These are phyloP conservation scores for Zygaena filipendulae DNA, from an alignment of 2,888 invertebrate genomes.

Conservation along the genomic window DNA sequence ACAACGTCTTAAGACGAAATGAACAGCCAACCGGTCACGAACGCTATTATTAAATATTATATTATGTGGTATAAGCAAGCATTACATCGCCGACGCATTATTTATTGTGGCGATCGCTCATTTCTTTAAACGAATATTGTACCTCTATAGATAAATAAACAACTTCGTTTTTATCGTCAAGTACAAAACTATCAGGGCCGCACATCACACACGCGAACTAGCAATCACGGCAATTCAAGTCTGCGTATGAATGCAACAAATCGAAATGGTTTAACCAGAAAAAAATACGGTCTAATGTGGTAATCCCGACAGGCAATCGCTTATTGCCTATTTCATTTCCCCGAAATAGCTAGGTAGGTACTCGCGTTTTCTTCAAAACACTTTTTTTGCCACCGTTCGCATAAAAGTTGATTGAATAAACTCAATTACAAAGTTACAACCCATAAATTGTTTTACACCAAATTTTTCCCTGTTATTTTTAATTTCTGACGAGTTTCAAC, in stretches of 20 bases:
- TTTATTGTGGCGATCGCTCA: constrained; percentile 37
- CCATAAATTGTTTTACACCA: too few relatives aligned
- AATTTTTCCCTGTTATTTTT: too few relatives aligned
- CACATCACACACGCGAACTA: constrained; percentile 48
- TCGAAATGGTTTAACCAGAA: constrained; percentile 32
- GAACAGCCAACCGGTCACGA: constrained; percentile 28
- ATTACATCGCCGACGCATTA: constrained; percentile 29
- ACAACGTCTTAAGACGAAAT: constrained; percentile 13
- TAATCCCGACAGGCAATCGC: too few relatives aligned
- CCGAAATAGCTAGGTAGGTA: too few relatives aligned
- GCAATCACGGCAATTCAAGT: constrained; percentile 46
- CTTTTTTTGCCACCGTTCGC: too few relatives aligned
- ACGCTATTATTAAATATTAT: constrained; percentile 35
- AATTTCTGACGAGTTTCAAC: constrained; percentile 27
- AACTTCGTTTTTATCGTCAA: constrained; percentile 24
- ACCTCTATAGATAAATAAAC: constrained; percentile 25
- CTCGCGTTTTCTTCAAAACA: too few relatives aligned
- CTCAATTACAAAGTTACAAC: too few relatives aligned
- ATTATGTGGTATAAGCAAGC: too few relatives aligned
- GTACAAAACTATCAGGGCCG: constrained; percentile 35
- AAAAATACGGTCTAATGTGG: constrained; percentile 21
- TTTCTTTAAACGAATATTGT: constrained; percentile 17
- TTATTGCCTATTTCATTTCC: too few relatives aligned
- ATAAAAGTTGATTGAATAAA: too few relatives aligned
- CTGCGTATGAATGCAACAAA: constrained; percentile 44